Evolutionary conservation across 53 echinoderm and acorn worm species (phyloP), one percentile per base, ranked within the genome.

Genomic region (Zoroaster sp.): DNA sequence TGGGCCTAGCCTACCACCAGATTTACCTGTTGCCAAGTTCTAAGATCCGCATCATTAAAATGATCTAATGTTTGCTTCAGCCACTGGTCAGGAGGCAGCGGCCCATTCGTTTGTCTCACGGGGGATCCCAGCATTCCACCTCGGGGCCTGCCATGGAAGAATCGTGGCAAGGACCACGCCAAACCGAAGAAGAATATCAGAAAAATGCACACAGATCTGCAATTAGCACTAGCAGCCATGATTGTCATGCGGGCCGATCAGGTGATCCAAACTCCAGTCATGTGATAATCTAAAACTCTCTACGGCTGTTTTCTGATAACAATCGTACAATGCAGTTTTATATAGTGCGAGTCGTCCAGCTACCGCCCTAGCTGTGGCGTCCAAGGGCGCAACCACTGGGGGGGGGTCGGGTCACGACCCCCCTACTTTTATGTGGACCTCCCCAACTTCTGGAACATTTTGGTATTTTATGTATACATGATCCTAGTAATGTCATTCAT

Each of bases 11-110:
- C 18, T 8, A 13, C 5, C 33, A 21, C 0, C 66, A 31, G 44
- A 68, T 53, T 21, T 94, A 96, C 97, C 94, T 97, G 97, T 65
- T 93, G 36, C 97, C 97, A 97, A 15, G 89, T 93, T 51, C 90
- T 86, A 13, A 88, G 69, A 70, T 97, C 92, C 5, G 97, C 95
- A 88, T 95, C 95, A 40, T 97, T 92, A 49, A 97, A 97, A 39
- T 97, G 93, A 68, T 97, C 93, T 38, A 95, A 88, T 73, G 74
- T 91, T 54, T 97, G 97, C 33, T 91, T 86, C 46, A 97, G 51
- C 95, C 95, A 97, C 85, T 90, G 89, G 40, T 92, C 97, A 35
- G 90, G 88, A 4, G 95, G 95, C 9, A 93, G 77, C 39, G 87
- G 69, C 14, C 73, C 83, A 3, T 74, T 20, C 12, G 71, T 59